phyloP scores from a whole-genome alignment of 2,113 vertebrate species.

The Trogon surrucura region DNA sequence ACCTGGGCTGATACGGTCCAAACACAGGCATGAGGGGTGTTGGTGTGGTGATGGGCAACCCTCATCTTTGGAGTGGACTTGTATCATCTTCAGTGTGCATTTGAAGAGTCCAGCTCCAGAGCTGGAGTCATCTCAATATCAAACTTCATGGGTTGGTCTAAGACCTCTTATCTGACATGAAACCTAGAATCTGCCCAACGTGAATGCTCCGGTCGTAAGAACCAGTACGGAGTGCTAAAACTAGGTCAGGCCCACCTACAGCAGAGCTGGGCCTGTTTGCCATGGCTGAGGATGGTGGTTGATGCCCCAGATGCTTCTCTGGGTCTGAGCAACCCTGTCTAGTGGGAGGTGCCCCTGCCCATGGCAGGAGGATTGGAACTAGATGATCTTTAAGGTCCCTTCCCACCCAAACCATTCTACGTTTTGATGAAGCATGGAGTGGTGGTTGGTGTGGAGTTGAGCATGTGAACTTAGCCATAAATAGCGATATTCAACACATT shows the following conservation, averaged over 20 bases:
- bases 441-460: neutral
- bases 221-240: neutral
- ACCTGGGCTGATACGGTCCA: neutral
- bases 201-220: neutral
- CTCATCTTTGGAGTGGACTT: neutral
- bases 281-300: neutral
- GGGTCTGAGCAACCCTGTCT: too few species aligned
- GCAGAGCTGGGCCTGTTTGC: neutral
- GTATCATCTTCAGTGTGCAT: neutral
- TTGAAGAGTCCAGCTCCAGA: neutral
- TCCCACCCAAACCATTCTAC: too few species aligned
- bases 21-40: neutral
- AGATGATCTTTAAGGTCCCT: too few species aligned
- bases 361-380: too few species aligned
- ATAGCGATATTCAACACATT: neutral
- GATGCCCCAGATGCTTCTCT: neutral
- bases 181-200: neutral
- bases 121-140: neutral
- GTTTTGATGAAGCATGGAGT: neutral
- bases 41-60: neutral
- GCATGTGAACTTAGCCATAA: fast-evolving
- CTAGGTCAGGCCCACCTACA: neutral
- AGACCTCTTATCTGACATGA: neutral
- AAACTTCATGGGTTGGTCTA: neutral
- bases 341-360: too few species aligned